Evolutionary conservation across 1,140 invertebrate species (phyloP).

Genomic region (Lepidurus arcticus): DNA sequence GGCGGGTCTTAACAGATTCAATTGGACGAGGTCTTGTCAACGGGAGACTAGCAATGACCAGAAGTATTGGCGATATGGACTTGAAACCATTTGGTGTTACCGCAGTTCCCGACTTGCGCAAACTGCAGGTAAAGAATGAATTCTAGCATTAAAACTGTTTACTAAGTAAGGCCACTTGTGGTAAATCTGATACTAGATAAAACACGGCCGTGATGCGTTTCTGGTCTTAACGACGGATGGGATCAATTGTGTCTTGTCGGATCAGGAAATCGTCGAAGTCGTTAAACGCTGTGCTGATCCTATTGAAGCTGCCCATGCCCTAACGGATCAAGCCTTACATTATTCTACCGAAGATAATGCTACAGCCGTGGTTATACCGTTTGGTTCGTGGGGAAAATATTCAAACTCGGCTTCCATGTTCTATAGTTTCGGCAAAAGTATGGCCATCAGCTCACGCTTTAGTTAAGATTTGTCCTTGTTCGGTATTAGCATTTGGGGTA

Average conservation of each 20-base stretch:
- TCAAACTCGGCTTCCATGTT: constrained; percentile 33
- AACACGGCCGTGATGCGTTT: constrained; percentile 53
- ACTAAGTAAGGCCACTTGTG: not conserved
- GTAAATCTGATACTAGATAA: constrained; percentile 44
- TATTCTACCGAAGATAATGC: constrained; percentile 54
- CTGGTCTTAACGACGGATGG: constrained; percentile 53
- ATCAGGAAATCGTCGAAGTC: constrained; percentile 51
- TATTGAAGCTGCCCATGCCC: constrained; percentile 47
- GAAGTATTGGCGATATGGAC: constrained; percentile 55
- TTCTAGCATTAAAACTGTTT: constrained; percentile 6
- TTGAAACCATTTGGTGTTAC: constrained; percentile 53
- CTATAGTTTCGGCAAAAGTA: constrained; percentile 33
- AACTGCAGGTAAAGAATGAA: constrained; percentile 43
- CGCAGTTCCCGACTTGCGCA: constrained; percentile 48
- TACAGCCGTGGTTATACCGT: constrained; percentile 51
- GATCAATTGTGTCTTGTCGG: constrained; percentile 50
- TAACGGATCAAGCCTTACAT: constrained; percentile 51
- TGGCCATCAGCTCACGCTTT: constrained; percentile 32
- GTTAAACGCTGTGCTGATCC: constrained; percentile 48
- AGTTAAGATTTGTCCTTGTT: constrained; percentile 18
- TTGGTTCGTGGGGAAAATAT: constrained; percentile 51
- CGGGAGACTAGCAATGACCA: constrained; percentile 49
- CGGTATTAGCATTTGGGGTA: not conserved
- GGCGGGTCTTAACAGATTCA: constrained; percentile 45
- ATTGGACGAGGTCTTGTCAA: constrained; percentile 45